Percentiles rank a stretch among this genome's conserved stretches.
These are phyloP conservation scores for Mugil cephalus DNA, from an alignment of 2,113 vertebrate genomes.

Conservation along the genomic window DNA sequence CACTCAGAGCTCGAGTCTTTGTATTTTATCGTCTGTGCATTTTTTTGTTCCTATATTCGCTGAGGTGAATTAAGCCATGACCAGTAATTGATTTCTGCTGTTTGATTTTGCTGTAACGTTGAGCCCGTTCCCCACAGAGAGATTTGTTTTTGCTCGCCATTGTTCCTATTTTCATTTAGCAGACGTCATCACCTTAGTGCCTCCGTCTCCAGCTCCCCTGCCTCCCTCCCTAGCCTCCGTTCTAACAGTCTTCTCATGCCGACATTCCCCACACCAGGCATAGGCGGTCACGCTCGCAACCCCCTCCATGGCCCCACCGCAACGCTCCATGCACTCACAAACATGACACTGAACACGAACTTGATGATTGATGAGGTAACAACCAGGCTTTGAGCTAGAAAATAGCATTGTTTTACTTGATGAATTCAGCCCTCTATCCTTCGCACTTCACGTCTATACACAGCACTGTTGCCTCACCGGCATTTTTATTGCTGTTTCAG, in stretches of 20 bases:
- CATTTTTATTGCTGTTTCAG: slow-evolving; percentile 14
- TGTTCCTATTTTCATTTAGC: slow-evolving; percentile 55
- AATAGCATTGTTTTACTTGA: slow-evolving; percentile 63
- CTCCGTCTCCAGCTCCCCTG: slow-evolving; percentile 32
- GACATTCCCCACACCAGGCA: slow-evolving; percentile 39
- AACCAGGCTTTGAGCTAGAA: slow-evolving; percentile 60
- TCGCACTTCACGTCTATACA: slow-evolving; percentile 16
- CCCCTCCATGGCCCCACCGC: slow-evolving; percentile 9
- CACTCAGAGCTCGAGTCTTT: slow-evolving; percentile 17
- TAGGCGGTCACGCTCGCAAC: slow-evolving; percentile 21
- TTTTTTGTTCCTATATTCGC: slow-evolving; percentile 4
- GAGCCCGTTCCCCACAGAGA: slow-evolving; percentile 15
- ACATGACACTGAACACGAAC: slow-evolving; percentile 57
- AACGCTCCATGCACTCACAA: slow-evolving; percentile 39
- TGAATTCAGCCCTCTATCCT: slow-evolving; percentile 35
- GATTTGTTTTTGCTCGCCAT: slow-evolving; percentile 46
- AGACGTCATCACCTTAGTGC: slow-evolving; percentile 42
- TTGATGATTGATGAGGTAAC: slow-evolving; percentile 75
- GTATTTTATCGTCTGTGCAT: slow-evolving; percentile 2
- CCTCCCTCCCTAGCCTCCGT: slow-evolving; percentile 4
- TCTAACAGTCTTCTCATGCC: slow-evolving; percentile 24
- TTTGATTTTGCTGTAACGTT: slow-evolving; percentile 37
- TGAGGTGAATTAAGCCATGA: slow-evolving; percentile 18
- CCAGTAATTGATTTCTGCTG: slow-evolving; percentile 41
- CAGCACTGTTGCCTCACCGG: background rate